Percentiles rank a stretch among this genome's conserved stretches.
phyloP scores from a whole-genome alignment of 1,140 invertebrate species.

The Lanistes nyassanus region DNA sequence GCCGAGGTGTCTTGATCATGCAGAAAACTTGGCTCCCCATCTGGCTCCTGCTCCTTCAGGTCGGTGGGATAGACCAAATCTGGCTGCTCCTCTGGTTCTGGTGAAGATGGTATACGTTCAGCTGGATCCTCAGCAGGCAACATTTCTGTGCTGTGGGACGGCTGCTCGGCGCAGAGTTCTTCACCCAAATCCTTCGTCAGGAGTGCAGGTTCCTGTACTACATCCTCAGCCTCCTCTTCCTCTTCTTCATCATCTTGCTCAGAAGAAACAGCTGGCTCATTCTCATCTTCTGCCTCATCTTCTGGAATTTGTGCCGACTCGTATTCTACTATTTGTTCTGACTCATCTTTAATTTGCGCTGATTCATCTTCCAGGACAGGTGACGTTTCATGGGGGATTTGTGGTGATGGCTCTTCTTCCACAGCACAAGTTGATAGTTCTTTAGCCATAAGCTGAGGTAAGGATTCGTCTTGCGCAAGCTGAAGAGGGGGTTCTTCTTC shows the following conservation, averaged over 20 bases:
- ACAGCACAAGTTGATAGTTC: not conserved
- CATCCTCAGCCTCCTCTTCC: too few species aligned
- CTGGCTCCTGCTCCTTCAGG: conserved; percentile 5
- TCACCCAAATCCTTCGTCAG: too few species aligned
- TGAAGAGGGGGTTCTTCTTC: conserved; percentile 29
- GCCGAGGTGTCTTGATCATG: conserved; percentile 21
- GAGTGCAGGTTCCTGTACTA: too few species aligned
- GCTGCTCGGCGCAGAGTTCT: too few species aligned
- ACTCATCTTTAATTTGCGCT: not conserved
- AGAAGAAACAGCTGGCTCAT: too few species aligned
- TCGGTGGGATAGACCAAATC: conserved; percentile 3
- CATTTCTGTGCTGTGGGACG: not conserved
- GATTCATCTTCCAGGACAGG: conserved; percentile 7
- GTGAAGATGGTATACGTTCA: conserved; percentile 28
- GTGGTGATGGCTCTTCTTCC: not conserved
- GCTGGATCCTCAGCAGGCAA: conserved; percentile 21
- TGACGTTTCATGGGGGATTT: not conserved
- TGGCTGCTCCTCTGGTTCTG: conserved; percentile 30
- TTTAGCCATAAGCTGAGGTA: not conserved
- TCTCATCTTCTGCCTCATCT: too few species aligned
- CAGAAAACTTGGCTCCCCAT: conserved; percentile 19
- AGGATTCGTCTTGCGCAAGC: not conserved
- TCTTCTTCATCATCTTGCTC: too few species aligned
- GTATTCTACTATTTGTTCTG: not conserved
- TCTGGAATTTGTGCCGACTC: not conserved